Conservation (phyloP, 2,797 vertebrate species). For the Erithacus rubecula region DNA sequence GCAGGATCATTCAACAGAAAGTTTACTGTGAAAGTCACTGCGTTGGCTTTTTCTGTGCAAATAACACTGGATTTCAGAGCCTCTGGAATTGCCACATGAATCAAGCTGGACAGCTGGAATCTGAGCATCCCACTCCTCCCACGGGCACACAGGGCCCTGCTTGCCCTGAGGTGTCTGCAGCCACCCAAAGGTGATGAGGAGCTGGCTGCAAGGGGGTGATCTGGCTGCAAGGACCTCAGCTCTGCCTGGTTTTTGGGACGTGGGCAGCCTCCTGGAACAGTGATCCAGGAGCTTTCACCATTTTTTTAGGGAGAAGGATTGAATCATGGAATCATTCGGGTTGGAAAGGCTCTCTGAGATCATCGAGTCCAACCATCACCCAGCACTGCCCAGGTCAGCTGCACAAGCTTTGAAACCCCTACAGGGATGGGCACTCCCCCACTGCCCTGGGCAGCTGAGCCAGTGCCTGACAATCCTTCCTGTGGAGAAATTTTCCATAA, state of each 20-base stretch:
- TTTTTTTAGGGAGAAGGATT: background rate
- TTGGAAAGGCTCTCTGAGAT: background rate
- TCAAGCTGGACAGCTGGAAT: background rate
- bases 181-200: background rate
- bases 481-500: background rate
- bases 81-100: background rate
- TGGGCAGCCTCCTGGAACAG: background rate
- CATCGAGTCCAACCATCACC: fast-evolving
- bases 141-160: fast-evolving
- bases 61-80: background rate
- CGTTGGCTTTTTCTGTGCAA: background rate
- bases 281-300: background rate
- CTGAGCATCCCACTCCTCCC: background rate
- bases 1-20: background rate
- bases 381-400: background rate
- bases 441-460: background rate
- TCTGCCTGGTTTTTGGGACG: fast-evolving
- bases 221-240: background rate
- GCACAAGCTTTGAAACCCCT: background rate
- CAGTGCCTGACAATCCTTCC: background rate
- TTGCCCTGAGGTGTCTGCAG: fast-evolving
- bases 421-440: too few relatives aligned
- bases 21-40: background rate
- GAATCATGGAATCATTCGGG: fast-evolving
- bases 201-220: background rate